Conservation (phyloP, 2,113 vertebrate species). For the Saguinus imperator region DNA sequence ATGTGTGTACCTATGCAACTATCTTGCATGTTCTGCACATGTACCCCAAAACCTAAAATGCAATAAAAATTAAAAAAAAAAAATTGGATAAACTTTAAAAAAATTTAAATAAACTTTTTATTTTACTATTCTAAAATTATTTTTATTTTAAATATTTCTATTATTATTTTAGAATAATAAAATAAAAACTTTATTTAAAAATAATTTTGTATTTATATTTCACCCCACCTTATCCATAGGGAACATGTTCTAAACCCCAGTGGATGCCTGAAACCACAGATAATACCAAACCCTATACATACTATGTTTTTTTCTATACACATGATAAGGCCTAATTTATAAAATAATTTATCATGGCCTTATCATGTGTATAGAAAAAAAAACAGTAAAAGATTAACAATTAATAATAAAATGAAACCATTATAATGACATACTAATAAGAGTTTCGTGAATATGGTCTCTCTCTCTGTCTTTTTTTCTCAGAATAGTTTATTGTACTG, state of each 20-base stretch:
- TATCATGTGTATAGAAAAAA: no score
- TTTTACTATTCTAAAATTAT: no score
- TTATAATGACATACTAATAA: background rate
- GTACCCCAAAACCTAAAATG: no score
- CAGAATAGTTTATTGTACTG: background rate
- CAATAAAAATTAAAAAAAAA: background rate
- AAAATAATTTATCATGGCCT: background rate
- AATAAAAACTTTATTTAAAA: background rate
- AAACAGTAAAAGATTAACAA: background rate
- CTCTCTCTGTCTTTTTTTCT: no score
- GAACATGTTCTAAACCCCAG: background rate
- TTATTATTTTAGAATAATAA: no score
- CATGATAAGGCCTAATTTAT: background rate
- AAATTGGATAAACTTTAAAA: background rate
- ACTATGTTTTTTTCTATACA: background rate
- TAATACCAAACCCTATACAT: background rate
- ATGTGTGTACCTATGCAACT: no score
- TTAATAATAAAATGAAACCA: background rate
- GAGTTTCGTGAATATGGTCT: background rate
- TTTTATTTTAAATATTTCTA: no score
- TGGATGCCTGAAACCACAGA: background rate
- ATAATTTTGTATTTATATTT: background rate
- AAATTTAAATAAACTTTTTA: background rate
- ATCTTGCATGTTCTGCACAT: no score
- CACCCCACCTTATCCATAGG: background rate